A percentile compares a stretch with the other conserved stretches of the same genome.
Conservation (phyloP, 2,888 invertebrate genomes). For the Megalurothrips usitatus region DNA sequence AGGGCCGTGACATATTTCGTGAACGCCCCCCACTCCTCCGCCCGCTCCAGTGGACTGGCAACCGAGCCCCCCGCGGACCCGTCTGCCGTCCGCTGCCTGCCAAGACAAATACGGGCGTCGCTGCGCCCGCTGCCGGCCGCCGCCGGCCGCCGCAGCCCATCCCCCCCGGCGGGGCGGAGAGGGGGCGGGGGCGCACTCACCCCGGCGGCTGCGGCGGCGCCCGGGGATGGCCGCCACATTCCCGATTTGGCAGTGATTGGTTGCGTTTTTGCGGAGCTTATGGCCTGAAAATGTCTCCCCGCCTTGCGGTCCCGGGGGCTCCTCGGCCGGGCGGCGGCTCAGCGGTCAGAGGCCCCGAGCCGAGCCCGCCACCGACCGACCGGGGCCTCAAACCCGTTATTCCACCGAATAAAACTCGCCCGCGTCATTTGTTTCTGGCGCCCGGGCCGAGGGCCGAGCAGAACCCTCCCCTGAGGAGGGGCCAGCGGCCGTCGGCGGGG, state of each 20-base stretch:
- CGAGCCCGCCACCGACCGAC: too few species aligned
- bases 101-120: slow-evolving; percentile 1
- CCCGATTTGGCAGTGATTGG: slow-evolving; percentile 25
- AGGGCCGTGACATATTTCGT: too few species aligned
- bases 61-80: too few species aligned
- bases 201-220: background rate
- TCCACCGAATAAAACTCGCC: background rate
- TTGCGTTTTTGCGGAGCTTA: slow-evolving; percentile 12
- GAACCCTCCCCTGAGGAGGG: background rate
- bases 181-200: too few species aligned
- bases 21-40: too few species aligned
- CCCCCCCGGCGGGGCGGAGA: too few species aligned
- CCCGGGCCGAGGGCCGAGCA: background rate
- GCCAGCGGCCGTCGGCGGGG: background rate
- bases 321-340: too few species aligned
- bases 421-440: background rate
- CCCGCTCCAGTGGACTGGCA: too few species aligned
- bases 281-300: background rate
- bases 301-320: too few species aligned
- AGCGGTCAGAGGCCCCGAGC: too few species aligned
- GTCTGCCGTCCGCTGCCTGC: background rate
- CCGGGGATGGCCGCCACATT: background rate
- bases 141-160: too few species aligned
- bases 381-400: slow-evolving; percentile 2
- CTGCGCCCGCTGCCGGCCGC: background rate